Evolutionary conservation across 2,797 vertebrate genomes (phyloP).

Genomic region (Zalophus californianus): DNA sequence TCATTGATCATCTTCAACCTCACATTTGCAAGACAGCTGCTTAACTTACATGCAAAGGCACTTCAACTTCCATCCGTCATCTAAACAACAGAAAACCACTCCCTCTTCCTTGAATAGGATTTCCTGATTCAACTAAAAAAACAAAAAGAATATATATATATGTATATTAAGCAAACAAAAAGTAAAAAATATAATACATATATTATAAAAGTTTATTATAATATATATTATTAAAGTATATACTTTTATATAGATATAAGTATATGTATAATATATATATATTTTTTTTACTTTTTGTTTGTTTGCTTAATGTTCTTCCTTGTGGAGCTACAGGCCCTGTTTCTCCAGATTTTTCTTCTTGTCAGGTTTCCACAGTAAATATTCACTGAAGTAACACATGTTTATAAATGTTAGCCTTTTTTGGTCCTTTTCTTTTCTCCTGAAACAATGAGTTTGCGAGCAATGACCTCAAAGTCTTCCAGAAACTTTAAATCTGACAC

Average conservation of each 20-base stretch:
- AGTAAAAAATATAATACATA: background rate
- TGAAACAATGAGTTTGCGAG: background rate
- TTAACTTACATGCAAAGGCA: background rate
- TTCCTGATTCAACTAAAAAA: background rate
- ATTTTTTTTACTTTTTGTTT: background rate
- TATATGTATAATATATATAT: background rate
- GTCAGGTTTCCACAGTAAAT: background rate
- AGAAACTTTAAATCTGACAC: slow-evolving; percentile 5
- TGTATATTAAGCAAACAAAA: no score
- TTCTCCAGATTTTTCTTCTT: background rate
- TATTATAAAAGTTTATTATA: background rate
- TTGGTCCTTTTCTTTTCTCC: background rate
- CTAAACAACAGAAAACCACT: background rate
- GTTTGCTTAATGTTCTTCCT: background rate
- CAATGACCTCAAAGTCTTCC: background rate
- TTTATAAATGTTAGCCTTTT: background rate
- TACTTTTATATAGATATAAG: background rate
- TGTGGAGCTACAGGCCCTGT: background rate
- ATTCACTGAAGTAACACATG: background rate
- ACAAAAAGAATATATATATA: background rate
- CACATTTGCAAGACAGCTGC: background rate
- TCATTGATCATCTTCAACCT: background rate
- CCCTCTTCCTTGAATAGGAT: background rate
- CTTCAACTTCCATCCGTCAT: background rate
- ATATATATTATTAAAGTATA: background rate